phyloP scores from a whole-genome alignment of 2,797 vertebrate species.

The Vultur gryphus region DNA sequence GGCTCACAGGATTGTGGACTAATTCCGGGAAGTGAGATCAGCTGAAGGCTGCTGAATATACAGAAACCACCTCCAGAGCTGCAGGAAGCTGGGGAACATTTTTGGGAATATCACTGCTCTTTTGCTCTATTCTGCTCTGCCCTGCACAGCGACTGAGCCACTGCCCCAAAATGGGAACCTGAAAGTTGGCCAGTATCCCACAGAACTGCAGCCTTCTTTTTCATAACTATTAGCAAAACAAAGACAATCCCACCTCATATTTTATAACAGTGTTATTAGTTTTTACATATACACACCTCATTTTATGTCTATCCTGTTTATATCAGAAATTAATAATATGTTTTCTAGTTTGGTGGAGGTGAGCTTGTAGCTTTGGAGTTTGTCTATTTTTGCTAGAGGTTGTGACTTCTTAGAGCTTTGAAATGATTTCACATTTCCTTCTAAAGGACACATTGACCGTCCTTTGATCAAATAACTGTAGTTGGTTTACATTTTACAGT shows the following conservation, averaged over 20 bases:
- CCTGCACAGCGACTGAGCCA: not conserved
- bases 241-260: not conserved
- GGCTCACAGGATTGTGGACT: not conserved
- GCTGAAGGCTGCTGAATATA: not conserved
- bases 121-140: not conserved
- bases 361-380: not conserved
- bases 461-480: not conserved
- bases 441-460: not conserved
- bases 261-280: not conserved
- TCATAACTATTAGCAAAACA: not conserved
- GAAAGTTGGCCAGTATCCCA: not conserved
- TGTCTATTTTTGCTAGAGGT: not conserved
- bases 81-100: not conserved
- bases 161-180: not conserved
- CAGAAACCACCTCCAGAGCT: not conserved
- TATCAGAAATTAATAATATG: not conserved
- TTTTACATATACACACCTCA: not conserved
- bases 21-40: conserved; percentile 5
- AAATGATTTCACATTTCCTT: not conserved
- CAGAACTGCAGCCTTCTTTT: not conserved
- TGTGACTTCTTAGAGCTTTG: not conserved
- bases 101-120: not conserved
- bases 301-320: not conserved
- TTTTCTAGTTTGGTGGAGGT: not conserved
- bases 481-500: not conserved